Base-by-base conservation (phyloP, 1,140 invertebrate genomes). In the Zaprionus lachaisei region DNA sequence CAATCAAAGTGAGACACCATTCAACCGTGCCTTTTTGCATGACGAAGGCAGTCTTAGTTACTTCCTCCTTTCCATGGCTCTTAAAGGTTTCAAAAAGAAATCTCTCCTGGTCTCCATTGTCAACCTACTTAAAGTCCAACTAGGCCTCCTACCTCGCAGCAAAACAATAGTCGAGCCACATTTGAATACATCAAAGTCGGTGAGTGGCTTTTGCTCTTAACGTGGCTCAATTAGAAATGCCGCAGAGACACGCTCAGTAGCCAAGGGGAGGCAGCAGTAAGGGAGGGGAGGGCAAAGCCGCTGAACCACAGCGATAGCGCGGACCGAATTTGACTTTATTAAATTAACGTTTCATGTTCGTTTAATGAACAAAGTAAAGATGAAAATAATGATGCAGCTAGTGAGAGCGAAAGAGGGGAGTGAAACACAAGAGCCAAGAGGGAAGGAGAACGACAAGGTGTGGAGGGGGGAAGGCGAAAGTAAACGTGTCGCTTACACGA, bases 261-360 rank as follows among this genome's bases (percentile, higher is more conserved):
- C 41, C 41, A 7, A 17, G 41, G 41, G 41, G 41, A 1, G 15
- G 41, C n/a, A 17, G 41, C 41, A 7, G 4, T 34, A 9, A 31
- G 7, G 14, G n/a, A 11, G 17, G 7, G 6, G 31, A 12, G n/a
- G 15, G 28, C 4, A 41, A 49, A 24, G 2, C 9, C 31, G 24
- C 31, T 22, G 58, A 60, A 54, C 34, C 72, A 54, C 11, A 65
- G 68, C 69, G 38, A 41, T n/a, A 15, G 69, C 41, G 67, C 71
- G 61, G 47, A 66, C 55, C 72, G 78, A 80, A 72, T 81, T 82
- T 70, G 85, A 91, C 86, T 90, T 91, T 90, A 90, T 90, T 90
- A 90, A 90, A 90, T 90, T 90, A 90, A 90, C 85, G 85, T 90
- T 91, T 90, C 85, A 90, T 90, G 85, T 90, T 91, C 85, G 79